Evolutionary conservation across 2,888 invertebrate genomes (phyloP).

Genomic region (Galerucella pusilla): DNA sequence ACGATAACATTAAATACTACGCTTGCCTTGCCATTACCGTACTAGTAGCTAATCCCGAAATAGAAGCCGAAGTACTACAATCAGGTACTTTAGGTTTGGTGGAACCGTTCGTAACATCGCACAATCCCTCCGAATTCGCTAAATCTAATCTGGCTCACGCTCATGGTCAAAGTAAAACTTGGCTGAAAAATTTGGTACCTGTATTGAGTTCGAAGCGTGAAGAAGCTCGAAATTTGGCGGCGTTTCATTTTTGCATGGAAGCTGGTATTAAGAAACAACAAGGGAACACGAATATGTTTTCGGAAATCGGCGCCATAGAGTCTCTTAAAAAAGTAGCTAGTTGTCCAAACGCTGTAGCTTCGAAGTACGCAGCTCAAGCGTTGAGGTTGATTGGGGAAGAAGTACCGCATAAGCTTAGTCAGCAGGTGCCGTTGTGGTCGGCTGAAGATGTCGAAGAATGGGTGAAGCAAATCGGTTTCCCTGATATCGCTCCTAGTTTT

Average conservation of each 20-base stretch:
- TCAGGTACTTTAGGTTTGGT: conserved; percentile 97
- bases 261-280: conserved; percentile 97
- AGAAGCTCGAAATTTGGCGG: conserved; percentile 95
- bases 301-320: conserved; percentile 94
- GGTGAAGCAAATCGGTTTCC: conserved; percentile 98
- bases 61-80: conserved; percentile 94
- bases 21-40: conserved; percentile 98
- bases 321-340: conserved; percentile 96
- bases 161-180: conserved; percentile 95
- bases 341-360: conserved; percentile 97
- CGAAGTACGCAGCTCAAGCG: conserved; percentile 95
- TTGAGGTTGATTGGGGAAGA: conserved; percentile 93
- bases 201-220: conserved; percentile 94
- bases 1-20: conserved; percentile 98
- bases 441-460: conserved; percentile 96
- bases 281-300: conserved; percentile 89
- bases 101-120: conserved; percentile 94
- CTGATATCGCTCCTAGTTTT: conserved; percentile 85
- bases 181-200: conserved; percentile 92
- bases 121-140: conserved; percentile 96
- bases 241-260: conserved; percentile 99
- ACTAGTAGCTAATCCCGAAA: conserved; percentile 96
- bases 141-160: conserved; percentile 91
- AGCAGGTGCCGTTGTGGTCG: conserved; percentile 98
- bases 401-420: conserved; percentile 96